Base-by-base conservation (phyloP, 2,888 invertebrate genomes). In the Synanthedon vespiformis region DNA sequence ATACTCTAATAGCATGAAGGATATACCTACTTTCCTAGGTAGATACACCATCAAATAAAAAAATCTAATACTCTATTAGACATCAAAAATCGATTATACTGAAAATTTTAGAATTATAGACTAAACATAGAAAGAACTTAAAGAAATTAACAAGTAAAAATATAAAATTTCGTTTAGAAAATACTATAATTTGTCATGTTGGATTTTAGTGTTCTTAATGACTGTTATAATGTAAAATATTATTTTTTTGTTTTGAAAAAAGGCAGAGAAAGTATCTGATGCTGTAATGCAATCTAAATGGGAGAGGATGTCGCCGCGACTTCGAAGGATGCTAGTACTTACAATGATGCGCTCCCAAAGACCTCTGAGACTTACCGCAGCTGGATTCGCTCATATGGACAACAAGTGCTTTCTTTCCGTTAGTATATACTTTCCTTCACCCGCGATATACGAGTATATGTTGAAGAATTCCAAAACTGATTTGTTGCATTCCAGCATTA, bases 331-430 rank as follows among this genome's bases (percentile, higher is more conserved):
- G 40, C 65, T 89, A 16, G 53, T 77, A 41, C 55, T 85, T 59
- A 74, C 73, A 57, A 85, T 87, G 77, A 70, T 80, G 68, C 63
- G 88, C 12, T 80, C 88, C 0, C 88, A 88, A 59, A 70, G 77
- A 0, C 86, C 87, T 0, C 66, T 86, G 0, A 69, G 74, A 0
- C 73, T 89, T 4, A 76, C 81, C 0, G 88, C 88, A 0, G 88
- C 86, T 0, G 87, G 88, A 0, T 88, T 88, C 59, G 70, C 84
- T 3, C 65, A 79, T 52, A 80, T 88, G 74, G 80, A 88, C 61
- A 84, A 83, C 57, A 74, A 72, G 18, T 88, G 88, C 55, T 88
- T 88, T 63, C 64, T 85, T 44, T 68, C 80, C 53, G 88, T 88
- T 64, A 68, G 70, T 56, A 40, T 11, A 34, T 34, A 34, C 34